phyloP scores from a whole-genome alignment of 2,888 invertebrate genomes.

The Caenorhabditis afra region DNA sequence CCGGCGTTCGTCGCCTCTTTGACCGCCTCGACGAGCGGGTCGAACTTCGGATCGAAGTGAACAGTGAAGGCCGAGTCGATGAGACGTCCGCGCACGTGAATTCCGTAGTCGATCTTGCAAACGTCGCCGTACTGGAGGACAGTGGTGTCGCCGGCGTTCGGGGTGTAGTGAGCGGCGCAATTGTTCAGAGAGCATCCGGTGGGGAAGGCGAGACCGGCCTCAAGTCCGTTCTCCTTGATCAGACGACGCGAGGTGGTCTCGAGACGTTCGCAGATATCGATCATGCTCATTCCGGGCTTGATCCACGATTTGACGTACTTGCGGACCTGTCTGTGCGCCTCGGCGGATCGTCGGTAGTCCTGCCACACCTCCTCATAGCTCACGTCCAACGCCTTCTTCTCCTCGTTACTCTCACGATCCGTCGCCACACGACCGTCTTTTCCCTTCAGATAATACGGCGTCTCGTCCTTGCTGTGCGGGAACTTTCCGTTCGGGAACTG shows the following conservation, averaged over 20 bases:
- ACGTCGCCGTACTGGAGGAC: slow-evolving; percentile 96
- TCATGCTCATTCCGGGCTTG: slow-evolving; percentile 99
- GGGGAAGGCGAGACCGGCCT: slow-evolving; percentile 91
- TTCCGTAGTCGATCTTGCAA: slow-evolving; percentile 85
- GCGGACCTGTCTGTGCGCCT: slow-evolving; percentile 96
- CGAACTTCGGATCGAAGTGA: slow-evolving; percentile 96
- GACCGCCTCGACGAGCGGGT: slow-evolving; percentile 93
- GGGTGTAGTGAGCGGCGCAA: slow-evolving; percentile 99
- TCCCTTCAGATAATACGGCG: slow-evolving; percentile 63
- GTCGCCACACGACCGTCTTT: slow-evolving; percentile 78
- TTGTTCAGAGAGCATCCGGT: slow-evolving; percentile 99
- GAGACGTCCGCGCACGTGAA: slow-evolving; percentile 85
- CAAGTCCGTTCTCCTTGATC: slow-evolving; percentile 94
- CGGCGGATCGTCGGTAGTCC: slow-evolving; percentile 89
- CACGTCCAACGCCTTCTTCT: slow-evolving; percentile 89
- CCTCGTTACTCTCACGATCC: slow-evolving; percentile 83
- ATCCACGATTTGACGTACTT: slow-evolving; percentile 94
- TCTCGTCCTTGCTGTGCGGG: slow-evolving; percentile 86
- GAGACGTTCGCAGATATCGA: slow-evolving; percentile 96
- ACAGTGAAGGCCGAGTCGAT: slow-evolving; percentile 99
- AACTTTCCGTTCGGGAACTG: slow-evolving; percentile 89
- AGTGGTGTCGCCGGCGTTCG: slow-evolving; percentile 96
- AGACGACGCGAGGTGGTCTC: slow-evolving; percentile 92
- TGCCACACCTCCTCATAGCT: slow-evolving; percentile 87
- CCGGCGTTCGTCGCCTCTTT: slow-evolving; percentile 98